Evolutionary conservation across 1,140 invertebrate genomes (phyloP).

Genomic region (Drosophila sturtevanti): DNA sequence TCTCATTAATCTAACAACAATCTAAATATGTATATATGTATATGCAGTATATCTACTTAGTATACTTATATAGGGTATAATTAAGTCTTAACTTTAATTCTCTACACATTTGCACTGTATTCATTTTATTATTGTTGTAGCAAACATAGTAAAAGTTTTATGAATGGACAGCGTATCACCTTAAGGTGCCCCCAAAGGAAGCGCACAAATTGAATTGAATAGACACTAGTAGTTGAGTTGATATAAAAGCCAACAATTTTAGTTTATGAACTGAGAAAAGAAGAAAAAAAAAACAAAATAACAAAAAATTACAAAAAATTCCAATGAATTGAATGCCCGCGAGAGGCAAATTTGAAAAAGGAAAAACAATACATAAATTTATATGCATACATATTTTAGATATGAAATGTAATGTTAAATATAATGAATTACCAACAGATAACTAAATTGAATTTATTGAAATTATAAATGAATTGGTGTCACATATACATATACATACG

Average conservation of each 20-base stretch:
- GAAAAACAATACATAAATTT: not conserved
- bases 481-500: too few relatives aligned
- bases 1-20: too few relatives aligned
- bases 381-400: not conserved
- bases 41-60: too few relatives aligned
- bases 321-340: not conserved
- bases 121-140: constrained; percentile 5
- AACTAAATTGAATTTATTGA: not conserved
- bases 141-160: constrained; percentile 11
- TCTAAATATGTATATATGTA: too few relatives aligned
- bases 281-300: not conserved
- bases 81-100: not conserved
- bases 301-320: not conserved
- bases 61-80: not conserved
- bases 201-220: constrained; percentile 9
- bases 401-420: not conserved
- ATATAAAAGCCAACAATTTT: constrained; percentile 4
- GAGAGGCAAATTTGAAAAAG: not conserved
- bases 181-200: constrained; percentile 12
- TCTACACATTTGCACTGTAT: not conserved
- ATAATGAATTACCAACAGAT: not conserved
- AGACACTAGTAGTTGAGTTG: constrained; percentile 8
- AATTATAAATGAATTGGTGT: too few relatives aligned
- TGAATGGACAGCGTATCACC: constrained; percentile 13
- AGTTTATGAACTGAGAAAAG: constrained; percentile 1